Base-by-base conservation (phyloP, 2,113 vertebrate species). In the Hippolais icterina region DNA sequence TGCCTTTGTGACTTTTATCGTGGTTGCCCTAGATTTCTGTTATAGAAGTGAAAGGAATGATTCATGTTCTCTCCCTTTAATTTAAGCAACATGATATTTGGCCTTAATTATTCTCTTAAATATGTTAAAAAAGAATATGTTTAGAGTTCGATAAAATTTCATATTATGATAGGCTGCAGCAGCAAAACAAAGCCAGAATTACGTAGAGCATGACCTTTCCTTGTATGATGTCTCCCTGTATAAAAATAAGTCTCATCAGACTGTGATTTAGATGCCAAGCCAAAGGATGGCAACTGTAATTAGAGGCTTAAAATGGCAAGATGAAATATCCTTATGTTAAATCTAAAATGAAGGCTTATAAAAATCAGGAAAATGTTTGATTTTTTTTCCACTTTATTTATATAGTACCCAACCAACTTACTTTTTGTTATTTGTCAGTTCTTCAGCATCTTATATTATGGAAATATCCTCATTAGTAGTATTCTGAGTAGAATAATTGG, bases 21-120 rank as follows among this genome's bases (percentile, higher is more conserved):
- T 86, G 47, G n/a, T 87, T 97, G 90, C 84, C 94, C 97, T 95
- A 97, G 83, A 96, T 97, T 97, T 87, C 90, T 47, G 27, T 94
- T 83, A 85, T 41, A 72, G 88, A 96, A 93, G 52, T 94, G 96
- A 96, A 93, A 97, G 66, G 69, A 86, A 86, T 92, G 96, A 97
- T 93, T 90, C 74, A 88, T 93, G 14, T 94, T 83, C 57, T 97
- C 83, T 95, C 93, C 60, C 75, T 97, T 96, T 97, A 97, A 97
- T 96, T 97, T 97, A 97, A 75, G 87, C 93, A 97, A 95, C 87
- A 82, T 94, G 89, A 53, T 95, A 96, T 95, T 95, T 95, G 76
- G 83, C 76, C 52, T 93, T 94, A 83, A 91, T 95, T 94, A 94
- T 93, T 91, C 52, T 91, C 56, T 83, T 77, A 90, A 77, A 70